phyloP scores from a whole-genome alignment of 1,140 invertebrate genomes.

The Drosophila tristis region DNA sequence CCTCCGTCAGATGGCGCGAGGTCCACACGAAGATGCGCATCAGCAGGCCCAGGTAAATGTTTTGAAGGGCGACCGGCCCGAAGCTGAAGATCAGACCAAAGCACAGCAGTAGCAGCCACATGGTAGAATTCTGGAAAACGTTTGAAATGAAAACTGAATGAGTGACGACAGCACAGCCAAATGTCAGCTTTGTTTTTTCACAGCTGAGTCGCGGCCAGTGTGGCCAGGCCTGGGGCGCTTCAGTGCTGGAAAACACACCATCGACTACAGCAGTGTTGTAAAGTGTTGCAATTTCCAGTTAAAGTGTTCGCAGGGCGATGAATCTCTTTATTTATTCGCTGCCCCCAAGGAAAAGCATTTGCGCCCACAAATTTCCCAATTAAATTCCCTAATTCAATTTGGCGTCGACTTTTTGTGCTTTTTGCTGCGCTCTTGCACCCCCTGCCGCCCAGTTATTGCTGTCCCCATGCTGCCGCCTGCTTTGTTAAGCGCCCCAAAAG shows the following conservation, averaged over 20 bases:
- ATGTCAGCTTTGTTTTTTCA: too few relatives aligned
- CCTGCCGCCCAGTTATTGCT: neutral
- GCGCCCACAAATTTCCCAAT: constrained; percentile 57
- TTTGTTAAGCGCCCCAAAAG: constrained; percentile 37
- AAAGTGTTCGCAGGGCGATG: neutral
- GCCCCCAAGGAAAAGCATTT: neutral
- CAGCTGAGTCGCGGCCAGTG: too few relatives aligned
- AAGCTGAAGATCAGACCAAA: constrained; percentile 17
- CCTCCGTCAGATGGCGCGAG: constrained; percentile 10
- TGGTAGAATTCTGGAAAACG: too few relatives aligned
- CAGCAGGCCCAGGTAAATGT: constrained; percentile 31
- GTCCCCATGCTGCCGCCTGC: neutral
- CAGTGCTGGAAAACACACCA: too few relatives aligned
- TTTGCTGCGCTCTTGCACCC: constrained; percentile 3
- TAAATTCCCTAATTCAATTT: constrained; percentile 75
- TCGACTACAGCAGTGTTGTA: neutral
- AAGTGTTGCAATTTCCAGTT: too few relatives aligned
- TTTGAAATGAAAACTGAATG: too few relatives aligned
- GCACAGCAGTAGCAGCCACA: neutral
- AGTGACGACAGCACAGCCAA: too few relatives aligned
- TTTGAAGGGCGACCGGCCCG: constrained; percentile 2
- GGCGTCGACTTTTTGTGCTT: constrained; percentile 50
- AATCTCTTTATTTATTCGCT: neutral
- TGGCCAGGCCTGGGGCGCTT: too few relatives aligned
- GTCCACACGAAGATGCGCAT: constrained; percentile 41